Evolutionary conservation across 92 coral and sea anemone species (phyloP), one percentile per base, ranked within the genome.

Genomic region (Palythoa caribaeorum): DNA sequence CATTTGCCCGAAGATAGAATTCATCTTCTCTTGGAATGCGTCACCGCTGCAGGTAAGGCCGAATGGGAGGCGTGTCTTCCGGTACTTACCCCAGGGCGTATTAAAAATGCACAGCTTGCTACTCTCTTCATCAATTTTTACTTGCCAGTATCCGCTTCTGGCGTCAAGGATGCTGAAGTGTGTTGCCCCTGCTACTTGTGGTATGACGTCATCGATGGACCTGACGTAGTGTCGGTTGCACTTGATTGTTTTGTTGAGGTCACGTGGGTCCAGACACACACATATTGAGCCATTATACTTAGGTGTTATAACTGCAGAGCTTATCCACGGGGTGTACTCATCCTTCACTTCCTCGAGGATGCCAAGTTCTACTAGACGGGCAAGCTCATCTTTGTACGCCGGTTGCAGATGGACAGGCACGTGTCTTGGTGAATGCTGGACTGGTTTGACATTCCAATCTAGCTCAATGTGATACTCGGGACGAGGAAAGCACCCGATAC

Each of bases 151-250:
- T 2, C 95, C 94, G 72, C 90, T 88, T 21, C 92, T 36, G 38
- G 96, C 92, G 71, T 93, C 94, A 8, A 93, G 84, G 44, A 88
- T 91, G 85, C 92, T 91, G 76, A 89, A 91, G 68, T 93, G 94
- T n/a, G 94, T 28, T 28, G 28, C 28, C 28, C 28, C 28, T 28
- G 28, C 28, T 28, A 28, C 28, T 28, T 28, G 28, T 28, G 28
- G 28, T 28, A 28, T 28, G 0, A 28, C 0, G 28, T 28, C 28
- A 28, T 28, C n/a, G n/a, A 72, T 9, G 94, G 38, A 14, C 92
- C 88, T 8, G 85, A 73, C 70, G 81, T 83, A 39, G 91, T 69
- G 9, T 90, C 91, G 48, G 83, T 89, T 44, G 89, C 91, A 10
- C 83, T 87, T 50, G 90, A n/a, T n/a, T n/a, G n/a, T n/a, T n/a